Evolutionary conservation across 2,888 invertebrate genomes (phyloP).

Genomic region (Cecidostiba fungosa): DNA sequence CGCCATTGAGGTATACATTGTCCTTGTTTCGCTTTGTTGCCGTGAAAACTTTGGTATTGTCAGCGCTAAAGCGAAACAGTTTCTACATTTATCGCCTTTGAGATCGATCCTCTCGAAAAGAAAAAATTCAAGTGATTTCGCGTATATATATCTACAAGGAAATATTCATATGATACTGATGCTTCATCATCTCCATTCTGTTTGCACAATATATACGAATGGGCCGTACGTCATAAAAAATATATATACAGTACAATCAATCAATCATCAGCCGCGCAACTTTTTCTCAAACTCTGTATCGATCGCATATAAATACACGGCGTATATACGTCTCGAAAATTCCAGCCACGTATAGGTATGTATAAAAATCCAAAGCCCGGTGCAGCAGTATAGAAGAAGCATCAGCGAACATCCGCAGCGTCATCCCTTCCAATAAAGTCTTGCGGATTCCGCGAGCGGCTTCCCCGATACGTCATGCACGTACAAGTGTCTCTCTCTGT

Average conservation of each 20-base stretch:
- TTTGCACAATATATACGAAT: not conserved
- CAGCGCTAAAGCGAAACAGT: not conserved
- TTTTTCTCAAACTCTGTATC: not conserved
- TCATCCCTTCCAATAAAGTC: constrained; percentile 2
- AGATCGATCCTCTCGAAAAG: not conserved
- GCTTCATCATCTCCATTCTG: not conserved
- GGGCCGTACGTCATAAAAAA: not conserved
- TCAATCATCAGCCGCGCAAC: not conserved
- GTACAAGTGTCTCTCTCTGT: not conserved
- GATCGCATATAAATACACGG: not conserved
- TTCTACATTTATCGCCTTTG: not conserved
- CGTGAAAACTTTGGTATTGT: not conserved
- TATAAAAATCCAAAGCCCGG: not conserved
- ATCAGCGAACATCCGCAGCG: not conserved
- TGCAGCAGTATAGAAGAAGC: not conserved
- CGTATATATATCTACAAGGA: not conserved
- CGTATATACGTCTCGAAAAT: not conserved
- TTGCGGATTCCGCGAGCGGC: constrained; percentile 33
- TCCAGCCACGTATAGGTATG: not conserved
- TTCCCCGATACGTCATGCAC: constrained; percentile 36
- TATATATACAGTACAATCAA: not conserved
- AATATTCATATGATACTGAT: not conserved
- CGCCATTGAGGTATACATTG: constrained; percentile 8
- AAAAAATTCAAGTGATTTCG: not conserved
- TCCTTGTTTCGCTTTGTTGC: not conserved